Evolutionary conservation across 2,888 invertebrate genomes (phyloP).

Genomic region (Busseola fusca): DNA sequence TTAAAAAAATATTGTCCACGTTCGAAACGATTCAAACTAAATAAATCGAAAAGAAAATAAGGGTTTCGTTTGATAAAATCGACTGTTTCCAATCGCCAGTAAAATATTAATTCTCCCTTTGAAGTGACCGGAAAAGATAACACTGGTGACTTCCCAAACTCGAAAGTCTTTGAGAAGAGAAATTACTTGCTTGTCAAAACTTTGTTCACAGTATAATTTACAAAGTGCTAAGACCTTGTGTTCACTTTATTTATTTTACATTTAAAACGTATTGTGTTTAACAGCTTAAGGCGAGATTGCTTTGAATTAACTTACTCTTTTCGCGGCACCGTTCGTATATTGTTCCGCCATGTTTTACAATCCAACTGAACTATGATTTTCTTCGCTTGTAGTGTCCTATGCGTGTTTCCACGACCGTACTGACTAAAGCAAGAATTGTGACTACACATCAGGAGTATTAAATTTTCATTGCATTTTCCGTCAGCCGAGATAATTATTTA

Average conservation of each 20-base stretch:
- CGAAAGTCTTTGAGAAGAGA: conserved; percentile 45
- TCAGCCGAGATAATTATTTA: conserved; percentile 81
- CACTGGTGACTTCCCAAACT: conserved; percentile 53
- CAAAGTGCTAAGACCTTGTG: conserved; percentile 32
- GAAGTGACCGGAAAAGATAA: conserved; percentile 56
- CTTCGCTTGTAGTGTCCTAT: conserved; percentile 23
- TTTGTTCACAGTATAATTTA: conserved; percentile 56
- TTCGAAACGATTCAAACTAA: background rate
- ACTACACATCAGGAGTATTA: conserved; percentile 79
- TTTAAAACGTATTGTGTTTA: conserved; percentile 21
- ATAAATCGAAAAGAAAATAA: background rate
- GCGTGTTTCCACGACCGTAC: conserved; percentile 73
- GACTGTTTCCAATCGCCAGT: conserved; percentile 25
- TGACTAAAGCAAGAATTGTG: conserved; percentile 70
- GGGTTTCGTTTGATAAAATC: conserved; percentile 25
- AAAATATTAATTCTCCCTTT: conserved; percentile 44
- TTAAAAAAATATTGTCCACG: background rate
- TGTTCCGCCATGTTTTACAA: conserved; percentile 69
- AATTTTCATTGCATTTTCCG: conserved; percentile 82
- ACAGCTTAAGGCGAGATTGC: conserved; percentile 5
- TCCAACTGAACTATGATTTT: conserved; percentile 7
- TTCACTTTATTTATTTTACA: conserved; percentile 39
- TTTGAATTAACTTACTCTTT: conserved; percentile 71
- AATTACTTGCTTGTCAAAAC: conserved; percentile 61
- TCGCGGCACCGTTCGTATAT: conserved; percentile 64